Evolutionary conservation across 2,797 vertebrate genomes (phyloP).

Genomic region (Apogon talboti): DNA sequence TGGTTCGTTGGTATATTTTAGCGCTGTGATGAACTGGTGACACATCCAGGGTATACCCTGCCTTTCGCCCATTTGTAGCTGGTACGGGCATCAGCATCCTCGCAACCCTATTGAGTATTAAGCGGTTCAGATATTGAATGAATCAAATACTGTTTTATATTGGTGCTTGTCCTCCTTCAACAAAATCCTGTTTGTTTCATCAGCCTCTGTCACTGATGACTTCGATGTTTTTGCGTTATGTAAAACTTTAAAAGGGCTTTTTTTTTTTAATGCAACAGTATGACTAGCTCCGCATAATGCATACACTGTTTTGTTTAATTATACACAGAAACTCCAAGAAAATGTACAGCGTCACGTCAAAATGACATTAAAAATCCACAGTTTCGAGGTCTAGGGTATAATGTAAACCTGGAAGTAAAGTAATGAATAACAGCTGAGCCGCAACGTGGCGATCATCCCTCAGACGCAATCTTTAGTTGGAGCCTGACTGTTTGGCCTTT

Average conservation of each 20-base stretch:
- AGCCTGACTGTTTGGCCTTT: constrained; percentile 44
- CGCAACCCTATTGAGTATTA: too few species aligned
- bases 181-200: constrained; percentile 20
- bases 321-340: neutral
- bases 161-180: constrained; percentile 24
- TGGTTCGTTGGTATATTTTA: too few species aligned
- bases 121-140: too few species aligned
- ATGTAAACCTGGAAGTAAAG: constrained; percentile 20
- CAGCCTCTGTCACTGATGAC: constrained; percentile 16
- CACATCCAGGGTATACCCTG: too few species aligned
- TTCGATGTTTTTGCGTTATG: constrained; percentile 6
- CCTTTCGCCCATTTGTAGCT: too few species aligned
- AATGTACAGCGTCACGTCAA: neutral
- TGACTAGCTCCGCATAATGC: neutral
- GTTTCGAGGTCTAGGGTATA: constrained; percentile 7
- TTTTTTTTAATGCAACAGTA: too few species aligned
- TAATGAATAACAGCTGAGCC: constrained; percentile 24
- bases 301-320: constrained; percentile 1
- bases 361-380: neutral
- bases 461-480: neutral
- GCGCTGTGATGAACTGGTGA: too few species aligned
- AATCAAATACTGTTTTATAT: constrained; percentile 36
- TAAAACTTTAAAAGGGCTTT: neutral
- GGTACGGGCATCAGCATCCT: too few species aligned
- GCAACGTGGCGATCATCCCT: constrained; percentile 29